Percentiles rank a stretch among this genome's conserved stretches.
phyloP scores from a whole-genome alignment of 2,888 invertebrate species.

The Chaitophorus viminalis region DNA sequence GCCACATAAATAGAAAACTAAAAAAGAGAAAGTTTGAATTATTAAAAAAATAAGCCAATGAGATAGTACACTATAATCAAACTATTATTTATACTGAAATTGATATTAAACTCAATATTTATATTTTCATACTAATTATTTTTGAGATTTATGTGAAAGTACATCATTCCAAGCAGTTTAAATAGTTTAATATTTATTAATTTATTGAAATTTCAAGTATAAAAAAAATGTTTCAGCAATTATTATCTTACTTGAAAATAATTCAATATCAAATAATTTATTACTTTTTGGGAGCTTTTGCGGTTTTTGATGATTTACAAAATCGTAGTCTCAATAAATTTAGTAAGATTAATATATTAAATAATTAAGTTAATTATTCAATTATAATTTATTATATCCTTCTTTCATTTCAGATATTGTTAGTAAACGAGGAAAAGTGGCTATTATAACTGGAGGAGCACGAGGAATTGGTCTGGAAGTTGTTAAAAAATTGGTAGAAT shows the following conservation, averaged over 20 bases:
- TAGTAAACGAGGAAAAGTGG: constrained; percentile 75
- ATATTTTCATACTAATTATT: background rate
- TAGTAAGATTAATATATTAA: constrained; percentile 67
- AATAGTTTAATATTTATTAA: background rate
- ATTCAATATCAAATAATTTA: constrained; percentile 72
- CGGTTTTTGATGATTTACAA: constrained; percentile 73
- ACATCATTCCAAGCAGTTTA: too few relatives aligned
- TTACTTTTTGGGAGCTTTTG: constrained; percentile 72
- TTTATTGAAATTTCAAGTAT: background rate
- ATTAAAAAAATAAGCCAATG: too few relatives aligned
- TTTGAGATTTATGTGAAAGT: background rate
- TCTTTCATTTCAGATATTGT: constrained; percentile 71
- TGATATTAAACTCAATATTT: background rate
- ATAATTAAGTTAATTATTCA: background rate
- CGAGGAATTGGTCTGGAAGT: constrained; percentile 85
- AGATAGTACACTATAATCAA: too few relatives aligned
- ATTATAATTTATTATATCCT: background rate
- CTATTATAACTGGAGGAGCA: constrained; percentile 87
- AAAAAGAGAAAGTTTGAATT: background rate
- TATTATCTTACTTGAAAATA: constrained; percentile 47
- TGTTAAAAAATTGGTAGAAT: constrained; percentile 78
- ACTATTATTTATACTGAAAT: too few relatives aligned
- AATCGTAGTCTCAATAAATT: constrained; percentile 72
- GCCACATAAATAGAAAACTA: background rate
- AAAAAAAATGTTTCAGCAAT: constrained; percentile 49